Conservation (phyloP, 2,113 vertebrate species). For the Oncorhynchus masou region DNA sequence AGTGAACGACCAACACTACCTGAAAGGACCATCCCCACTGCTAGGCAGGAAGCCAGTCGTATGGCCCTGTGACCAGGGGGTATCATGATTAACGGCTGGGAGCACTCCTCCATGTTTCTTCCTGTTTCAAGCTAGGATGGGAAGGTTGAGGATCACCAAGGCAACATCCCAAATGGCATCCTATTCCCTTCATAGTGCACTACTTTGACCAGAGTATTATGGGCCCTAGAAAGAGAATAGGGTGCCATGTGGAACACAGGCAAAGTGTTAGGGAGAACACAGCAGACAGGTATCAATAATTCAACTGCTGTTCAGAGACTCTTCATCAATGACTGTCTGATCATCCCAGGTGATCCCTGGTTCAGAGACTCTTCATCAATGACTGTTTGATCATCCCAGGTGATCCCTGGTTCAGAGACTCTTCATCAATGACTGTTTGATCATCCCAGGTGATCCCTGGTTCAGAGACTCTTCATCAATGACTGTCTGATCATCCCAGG, state of each 20-base stretch:
- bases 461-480: too few species aligned
- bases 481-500: too few species aligned
- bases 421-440: too few species aligned
- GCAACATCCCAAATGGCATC: neutral
- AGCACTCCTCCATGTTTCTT: conserved; percentile 65
- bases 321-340: conserved; percentile 62
- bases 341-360: conserved; percentile 16
- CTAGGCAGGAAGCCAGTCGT: conserved; percentile 52
- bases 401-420: neutral
- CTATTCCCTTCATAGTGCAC: too few species aligned
- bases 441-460: too few species aligned
- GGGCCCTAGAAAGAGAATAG: too few species aligned
- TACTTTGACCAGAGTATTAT: too few species aligned
- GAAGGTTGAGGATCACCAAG: neutral
- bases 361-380: conserved; percentile 32
- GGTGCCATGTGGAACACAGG: too few species aligned
- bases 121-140: conserved; percentile 17
- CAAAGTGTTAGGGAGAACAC: conserved; percentile 44
- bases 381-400: conserved; percentile 58
- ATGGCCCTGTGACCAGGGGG: conserved; percentile 29
- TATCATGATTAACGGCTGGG: conserved; percentile 62
- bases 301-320: conserved; percentile 63
- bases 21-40: conserved; percentile 45
- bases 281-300: conserved; percentile 58
- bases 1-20: neutral